These are phyloP conservation scores for Scaptomyza parva DNA, from an alignment of 2,888 invertebrate genomes.

Conservation along the genomic window DNA sequence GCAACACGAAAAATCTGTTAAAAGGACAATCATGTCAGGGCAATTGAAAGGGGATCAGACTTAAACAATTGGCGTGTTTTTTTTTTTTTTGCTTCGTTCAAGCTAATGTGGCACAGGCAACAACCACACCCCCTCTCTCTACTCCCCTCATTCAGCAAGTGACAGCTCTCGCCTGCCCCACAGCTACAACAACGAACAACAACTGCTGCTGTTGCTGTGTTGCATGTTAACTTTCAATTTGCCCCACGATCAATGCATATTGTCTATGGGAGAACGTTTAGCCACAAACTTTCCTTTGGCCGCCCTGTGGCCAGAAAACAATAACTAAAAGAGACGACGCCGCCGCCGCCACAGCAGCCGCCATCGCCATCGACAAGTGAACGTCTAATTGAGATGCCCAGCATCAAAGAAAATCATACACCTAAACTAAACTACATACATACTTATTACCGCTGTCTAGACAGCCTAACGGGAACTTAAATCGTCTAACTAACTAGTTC, in stretches of 20 bases:
- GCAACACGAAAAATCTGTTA: constrained; percentile 63
- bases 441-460: constrained; percentile 62
- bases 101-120: constrained; percentile 61
- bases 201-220: constrained; percentile 38
- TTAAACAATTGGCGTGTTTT: constrained; percentile 29
- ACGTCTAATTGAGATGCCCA: constrained; percentile 64
- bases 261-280: constrained; percentile 17
- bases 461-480: constrained; percentile 37
- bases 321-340: constrained; percentile 14
- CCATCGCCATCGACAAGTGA: constrained; percentile 57
- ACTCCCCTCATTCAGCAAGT: constrained; percentile 35
- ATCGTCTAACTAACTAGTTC: constrained; percentile 21
- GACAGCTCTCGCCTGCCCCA: constrained; percentile 60
- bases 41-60: constrained; percentile 62
- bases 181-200: constrained; percentile 26
- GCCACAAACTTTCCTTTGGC: constrained; percentile 48
- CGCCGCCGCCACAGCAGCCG: no score
- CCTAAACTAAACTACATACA: constrained; percentile 2
- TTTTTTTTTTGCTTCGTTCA: no score
- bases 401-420: constrained; percentile 11
- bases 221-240: constrained; percentile 77
- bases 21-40: constrained; percentile 72
- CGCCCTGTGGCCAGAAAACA: constrained; percentile 41
- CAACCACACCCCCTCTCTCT: neutral
- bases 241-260: constrained; percentile 41